Base-by-base conservation (phyloP, 2,888 invertebrate species). In the Caenorhabditis japonica region DNA sequence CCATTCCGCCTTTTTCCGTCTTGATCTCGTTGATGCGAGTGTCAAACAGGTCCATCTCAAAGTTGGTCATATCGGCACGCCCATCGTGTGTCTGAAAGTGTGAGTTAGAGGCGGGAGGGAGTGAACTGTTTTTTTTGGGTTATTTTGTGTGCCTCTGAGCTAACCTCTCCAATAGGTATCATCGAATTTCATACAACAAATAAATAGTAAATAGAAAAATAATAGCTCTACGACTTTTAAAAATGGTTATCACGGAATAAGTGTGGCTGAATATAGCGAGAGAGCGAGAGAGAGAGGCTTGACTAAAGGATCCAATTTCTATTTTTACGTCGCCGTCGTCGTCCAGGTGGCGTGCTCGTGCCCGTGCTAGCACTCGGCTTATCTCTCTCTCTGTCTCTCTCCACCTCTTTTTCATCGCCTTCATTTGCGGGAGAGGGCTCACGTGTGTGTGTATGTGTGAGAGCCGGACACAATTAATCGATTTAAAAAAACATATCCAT, bases 21-120 rank as follows among this genome's bases (percentile, higher is more conserved):
- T 78, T 79, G 19, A 52, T 39, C 33, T 64, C 60, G 15, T 64
- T 79, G 58, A 84, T 83, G 44, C 84, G 62, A 27, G 84, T 84
- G 69, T 85, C 84, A 70, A 85, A 81, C 5, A 85, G 75, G 47
- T 83, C 85, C 84, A 84, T 80, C 60, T 85, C 85, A 62, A 85
- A 84, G 64, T 85, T 85, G 41, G 85, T 85, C 83, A 86, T 81
- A 55, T 86, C 85, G 38, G 85, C 82, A 25, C 85, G 76, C 23
- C 85, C 85, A 80, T 86, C 85, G 52, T 79, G 79, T 8, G 86
- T 86, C 85, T 86, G 55, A 51, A 81, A 60, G 36, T 4, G 39
- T 15, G 15, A 33, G 8, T n/a, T n/a, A n/a, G n/a, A n/a, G n/a
- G n/a, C n/a, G n/a, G n/a, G n/a, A n/a, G n/a, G n/a, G n/a, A n/a